Evolutionary conservation across 2,113 vertebrate genomes (phyloP).

Genomic region (Taxidea taxus): DNA sequence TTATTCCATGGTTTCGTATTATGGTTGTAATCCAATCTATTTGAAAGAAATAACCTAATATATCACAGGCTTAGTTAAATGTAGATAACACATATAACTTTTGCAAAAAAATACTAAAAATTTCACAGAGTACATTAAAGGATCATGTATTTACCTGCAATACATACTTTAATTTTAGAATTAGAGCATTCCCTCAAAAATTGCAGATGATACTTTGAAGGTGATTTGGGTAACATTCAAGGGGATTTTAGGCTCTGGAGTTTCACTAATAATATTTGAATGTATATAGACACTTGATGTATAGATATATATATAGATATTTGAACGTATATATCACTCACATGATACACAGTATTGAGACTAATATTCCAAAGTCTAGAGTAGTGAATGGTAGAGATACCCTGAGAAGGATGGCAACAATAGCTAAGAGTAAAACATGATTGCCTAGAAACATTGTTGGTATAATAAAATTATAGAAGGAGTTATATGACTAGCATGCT

Average conservation of each 20-base stretch:
- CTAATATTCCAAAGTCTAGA: not conserved
- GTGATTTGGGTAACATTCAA: not conserved
- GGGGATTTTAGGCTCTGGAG: not conserved
- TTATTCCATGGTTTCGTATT: not conserved
- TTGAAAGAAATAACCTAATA: not conserved
- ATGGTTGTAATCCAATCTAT: not conserved
- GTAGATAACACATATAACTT: not conserved
- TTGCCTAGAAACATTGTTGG: not conserved
- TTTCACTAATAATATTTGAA: not conserved
- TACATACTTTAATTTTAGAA: not conserved
- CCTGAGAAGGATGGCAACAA: not conserved
- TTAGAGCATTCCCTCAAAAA: not conserved
- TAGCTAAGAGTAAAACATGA: not conserved
- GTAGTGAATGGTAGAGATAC: not conserved
- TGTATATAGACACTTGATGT: not conserved
- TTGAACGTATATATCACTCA: not conserved
- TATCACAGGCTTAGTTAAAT: not conserved
- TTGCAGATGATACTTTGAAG: not conserved
- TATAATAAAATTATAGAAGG: not conserved
- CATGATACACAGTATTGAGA: not conserved
- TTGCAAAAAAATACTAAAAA: not conserved
- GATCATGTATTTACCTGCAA: not conserved
- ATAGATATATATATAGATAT: not conserved
- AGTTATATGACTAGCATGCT: not conserved
- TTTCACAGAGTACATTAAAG: not conserved